Evolutionary conservation across 2,113 vertebrate species (phyloP), one percentile per base, ranked within the genome.

Genomic region (Chitala chitala): DNA sequence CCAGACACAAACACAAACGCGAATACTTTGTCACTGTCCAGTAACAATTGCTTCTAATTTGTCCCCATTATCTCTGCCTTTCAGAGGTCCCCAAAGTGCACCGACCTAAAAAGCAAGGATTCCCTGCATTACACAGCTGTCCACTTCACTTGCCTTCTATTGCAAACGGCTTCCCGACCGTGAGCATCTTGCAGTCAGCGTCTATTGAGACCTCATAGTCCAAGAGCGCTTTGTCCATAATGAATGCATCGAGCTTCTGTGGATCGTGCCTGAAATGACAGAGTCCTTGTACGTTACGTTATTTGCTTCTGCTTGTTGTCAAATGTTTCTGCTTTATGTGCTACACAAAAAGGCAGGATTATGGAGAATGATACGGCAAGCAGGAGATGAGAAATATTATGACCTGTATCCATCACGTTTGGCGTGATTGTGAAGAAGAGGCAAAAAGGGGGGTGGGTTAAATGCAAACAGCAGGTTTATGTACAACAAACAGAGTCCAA

Each of bases 151-250:
- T 92, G 93, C 97, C 97, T 98, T 99, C 97, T 63, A 99, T 99
- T 76, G 96, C 96, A 86, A 99, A 99, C 0, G 97, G 97, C 79
- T 99, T 99, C 59, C 97, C 97, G 69, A 99, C 96, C 0, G 95
- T 98, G 33, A 99, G 86, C 63, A 95, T 94, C 84, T 96, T 98
- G 85, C 97, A 99, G 85, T 99, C 97, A 0, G 97, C 94, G 86
- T 99, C 96, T 83, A 98, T 95, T 55, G 96, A 99, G 46, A 99
- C 96, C 86, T 99, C 96, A 66, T 98, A 98, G 88, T 99, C 96
- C 86, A 99, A 82, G 78, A 99, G 93, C n/a, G 96, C 95, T 91
- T 99, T 99, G 86, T 99, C 96, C 96, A 99, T 99, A 83, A 99
- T 98, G 84, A 99, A 98, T 53, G 96, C 96, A 73, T 99, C 97